Evolutionary conservation across 2,888 invertebrate genomes (phyloP), one percentile per base, ranked within the genome.

Genomic region (Parochlus steinenii): DNA sequence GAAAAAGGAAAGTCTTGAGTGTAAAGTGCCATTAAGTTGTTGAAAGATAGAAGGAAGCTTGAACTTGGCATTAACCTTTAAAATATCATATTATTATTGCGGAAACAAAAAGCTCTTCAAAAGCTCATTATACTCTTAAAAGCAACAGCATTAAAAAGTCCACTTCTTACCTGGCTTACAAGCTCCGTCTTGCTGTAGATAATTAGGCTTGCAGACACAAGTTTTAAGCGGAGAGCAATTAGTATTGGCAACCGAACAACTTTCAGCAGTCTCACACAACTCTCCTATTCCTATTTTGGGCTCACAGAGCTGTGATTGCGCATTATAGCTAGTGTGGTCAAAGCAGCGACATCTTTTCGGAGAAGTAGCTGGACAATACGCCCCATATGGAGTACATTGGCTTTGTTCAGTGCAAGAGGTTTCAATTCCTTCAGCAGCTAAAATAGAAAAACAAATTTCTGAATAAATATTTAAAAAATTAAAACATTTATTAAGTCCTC

Each of bases 341-440:
- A 51, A 51, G 37, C 58, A 58, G 6, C 49, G 50, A 39, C 58
- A 58, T 12, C 51, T 48, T 44, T 53, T 48, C 7, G 53, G 55
- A 3, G 49, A 33, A 19, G 43, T 45, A 30, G 52, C 50, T 35
- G 50, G 46, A 24, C 44, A 43, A 36, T 37, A 40, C 26, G 51
- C 51, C n/a, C 58, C 58, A 33, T 48, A 58, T 4, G 58, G 57
- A 44, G 56, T 55, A 38, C 58, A 58, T 42, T 58, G 58, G 40
- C 52, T 55, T 42, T 52, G 48, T 39, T 51, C 51, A 12, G 52
- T 52, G 42, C 58, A 58, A 14, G 55, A 51, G 36, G 52, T 43
- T 20, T 52, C 48, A 42, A 47, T 51, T 43, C 50, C 50, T 38
- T 51, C 51, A 17, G 54, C 52, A 51, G 43, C 30, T 38, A 28